Evolutionary conservation across 2,888 invertebrate genomes (phyloP), one percentile per base, ranked within the genome.

Genomic region (Nezara viridula): DNA sequence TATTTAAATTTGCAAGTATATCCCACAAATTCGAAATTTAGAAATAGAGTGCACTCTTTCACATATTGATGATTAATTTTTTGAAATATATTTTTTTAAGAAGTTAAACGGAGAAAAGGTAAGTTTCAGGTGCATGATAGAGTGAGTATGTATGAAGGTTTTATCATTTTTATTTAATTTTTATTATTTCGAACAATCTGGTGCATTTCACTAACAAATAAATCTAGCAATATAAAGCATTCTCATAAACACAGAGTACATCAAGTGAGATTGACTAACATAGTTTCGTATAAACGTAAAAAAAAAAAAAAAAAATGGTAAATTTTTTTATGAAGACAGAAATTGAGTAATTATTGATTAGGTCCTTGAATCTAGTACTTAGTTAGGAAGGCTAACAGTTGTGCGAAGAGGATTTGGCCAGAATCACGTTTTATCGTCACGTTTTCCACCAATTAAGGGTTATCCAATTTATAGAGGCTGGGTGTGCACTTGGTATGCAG

Each of bases 41-140:
- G 47, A 50, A 24, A 47, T 85, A 49, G 47, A 85, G 47, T 52
- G 86, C 86, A 44, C 86, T 27, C 27, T 44, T 55, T n/a, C 14
- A 37, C 5, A 44, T 19, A 85, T 49, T 32, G 50, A 37, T 50
- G 3, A 73, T 73, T 37, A 73, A 19, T 7, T 37, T 2, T 73
- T 37, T 73, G 19, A 73, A 0, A 32, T 47, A 85, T 27, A 9
- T 24, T 37, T 27, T n/a, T 52, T 52, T 50, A 86, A 86, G 40
- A 24, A 86, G 66, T 32, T 0, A 14, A 14, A 37, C 37, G 66
- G 66, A 73, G 37, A 19, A 19, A 73, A 73, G 66, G 66, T 73
- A 73, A 73, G 66, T 73, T 73, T 21, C 6, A 73, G 37, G 66
- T 73, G 66, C 66, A 73, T 73, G 66, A 73, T 37, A 73, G 66